These are phyloP conservation scores for Daubentonia madagascariensis DNA, from an alignment of 2,113 vertebrate genomes.

Conservation along the genomic window DNA sequence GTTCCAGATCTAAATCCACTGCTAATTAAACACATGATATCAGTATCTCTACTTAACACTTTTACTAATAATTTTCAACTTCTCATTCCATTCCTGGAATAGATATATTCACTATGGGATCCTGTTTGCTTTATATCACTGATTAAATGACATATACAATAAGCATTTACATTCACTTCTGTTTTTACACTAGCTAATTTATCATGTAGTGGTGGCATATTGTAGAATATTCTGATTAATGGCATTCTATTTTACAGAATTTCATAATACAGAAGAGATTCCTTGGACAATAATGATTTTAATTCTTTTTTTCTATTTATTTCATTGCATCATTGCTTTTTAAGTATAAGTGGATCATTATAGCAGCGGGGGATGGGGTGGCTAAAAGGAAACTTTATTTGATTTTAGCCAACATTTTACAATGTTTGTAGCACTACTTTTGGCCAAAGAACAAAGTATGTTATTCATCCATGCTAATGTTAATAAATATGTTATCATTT, in stretches of 20 bases:
- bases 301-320: neutral
- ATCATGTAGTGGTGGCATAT: conserved; percentile 33
- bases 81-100: conserved; percentile 25
- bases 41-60: neutral
- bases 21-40: neutral
- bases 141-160: conserved; percentile 46
- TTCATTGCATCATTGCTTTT: neutral
- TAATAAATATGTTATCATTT: neutral
- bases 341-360: neutral
- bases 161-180: conserved; percentile 39
- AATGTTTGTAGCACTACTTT: neutral
- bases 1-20: neutral
- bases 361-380: neutral
- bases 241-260: neutral
- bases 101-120: conserved; percentile 22
- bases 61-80: conserved; percentile 45
- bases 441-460: neutral
- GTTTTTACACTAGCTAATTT: conserved; percentile 32
- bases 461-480: neutral
- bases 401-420: neutral
- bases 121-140: conserved; percentile 41
- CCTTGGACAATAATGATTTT: neutral
- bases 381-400: neutral
- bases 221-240: conserved; percentile 62
- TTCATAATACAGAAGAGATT: neutral